These are phyloP conservation scores for Miniopterus natalensis DNA, from an alignment of 2,113 vertebrate species.

Conservation along the genomic window DNA sequence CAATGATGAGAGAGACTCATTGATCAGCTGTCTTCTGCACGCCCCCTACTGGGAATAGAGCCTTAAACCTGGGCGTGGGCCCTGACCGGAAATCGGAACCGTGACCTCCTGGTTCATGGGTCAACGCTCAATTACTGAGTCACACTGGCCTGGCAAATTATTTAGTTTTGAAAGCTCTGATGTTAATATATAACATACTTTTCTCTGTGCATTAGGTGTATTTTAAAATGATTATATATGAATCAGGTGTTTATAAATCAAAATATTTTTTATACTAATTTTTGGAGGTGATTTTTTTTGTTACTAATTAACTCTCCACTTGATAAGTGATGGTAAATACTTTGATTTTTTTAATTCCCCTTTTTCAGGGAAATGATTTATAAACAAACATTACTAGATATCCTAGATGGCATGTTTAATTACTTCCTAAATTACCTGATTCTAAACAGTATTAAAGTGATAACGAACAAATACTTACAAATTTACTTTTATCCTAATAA, in stretches of 20 bases:
- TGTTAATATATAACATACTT: not conserved
- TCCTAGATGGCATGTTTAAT: constrained; percentile 36
- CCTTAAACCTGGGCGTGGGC: too few species aligned
- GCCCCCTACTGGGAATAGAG: too few species aligned
- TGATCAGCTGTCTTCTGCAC: too few species aligned
- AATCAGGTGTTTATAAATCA: constrained; percentile 8
- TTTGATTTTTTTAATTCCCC: constrained; percentile 45
- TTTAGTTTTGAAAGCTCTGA: constrained; percentile 39
- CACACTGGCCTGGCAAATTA: not conserved
- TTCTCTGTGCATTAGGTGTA: constrained; percentile 42
- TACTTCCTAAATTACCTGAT: constrained; percentile 55
- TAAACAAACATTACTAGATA: not conserved
- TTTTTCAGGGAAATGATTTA: constrained; percentile 62
- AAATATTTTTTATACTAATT: constrained; percentile 19
- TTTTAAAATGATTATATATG: constrained; percentile 44
- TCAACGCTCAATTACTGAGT: too few species aligned
- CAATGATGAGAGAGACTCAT: too few species aligned
- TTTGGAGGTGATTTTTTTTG: constrained; percentile 3
- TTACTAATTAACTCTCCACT: not conserved
- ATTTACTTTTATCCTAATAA: constrained; percentile 39
- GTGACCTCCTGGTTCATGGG: too few species aligned
- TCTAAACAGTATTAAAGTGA: constrained; percentile 47
- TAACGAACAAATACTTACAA: constrained; percentile 26
- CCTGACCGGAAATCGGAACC: too few species aligned
- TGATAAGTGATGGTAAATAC: not conserved